Base-by-base conservation (phyloP, 2,797 vertebrate species). In the Siniperca obscura region DNA sequence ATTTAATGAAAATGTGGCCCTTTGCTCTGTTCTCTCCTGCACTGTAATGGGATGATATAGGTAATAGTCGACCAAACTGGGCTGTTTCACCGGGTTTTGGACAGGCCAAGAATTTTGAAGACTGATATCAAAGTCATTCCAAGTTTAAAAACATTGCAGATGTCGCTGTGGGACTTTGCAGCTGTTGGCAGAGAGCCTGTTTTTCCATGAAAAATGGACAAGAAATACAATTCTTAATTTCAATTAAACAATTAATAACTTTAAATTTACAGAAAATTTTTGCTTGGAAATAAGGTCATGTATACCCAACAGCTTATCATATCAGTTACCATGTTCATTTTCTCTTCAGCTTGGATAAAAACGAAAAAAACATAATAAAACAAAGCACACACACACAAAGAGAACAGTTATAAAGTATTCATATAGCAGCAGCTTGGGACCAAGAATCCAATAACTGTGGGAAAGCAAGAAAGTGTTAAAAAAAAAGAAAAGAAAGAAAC, bases 1-100 rank as follows among this genome's bases (percentile, higher is more conserved):
- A 56, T 90, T 89, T 87, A 90, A 87, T 85, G 76, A 92, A 92
- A 92, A 83, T 34, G 46, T 66, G 71, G 81, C 81, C 73, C 78
- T 82, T 79, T 80, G 66, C 71, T 81, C 48, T 17, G 64, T 64
- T 88, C 64, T 82, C 87, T 73, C 56, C 82, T 64, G 70, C 85
- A 85, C 67, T 90, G 75, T 89, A 86, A 85, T 48, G 25, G 71
- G 55, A 76, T 73, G 70, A 86, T 78, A 83, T 82, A 88, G 86
- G 84, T 64, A 86, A 65, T 5, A 40, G 67, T 79, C 70, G n/a
- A 76, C 74, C 87, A 79, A 83, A 62, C 76, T 62, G 62, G 69
- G 80, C 64, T 3, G 62, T 85, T 88, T 87, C 78, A 71, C 70
- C 1, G 2, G 55, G 3, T 71, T 74, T 76, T 60, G 66, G 78